Base-by-base conservation (phyloP, 2,888 invertebrate genomes). In the Tholera decimalis region DNA sequence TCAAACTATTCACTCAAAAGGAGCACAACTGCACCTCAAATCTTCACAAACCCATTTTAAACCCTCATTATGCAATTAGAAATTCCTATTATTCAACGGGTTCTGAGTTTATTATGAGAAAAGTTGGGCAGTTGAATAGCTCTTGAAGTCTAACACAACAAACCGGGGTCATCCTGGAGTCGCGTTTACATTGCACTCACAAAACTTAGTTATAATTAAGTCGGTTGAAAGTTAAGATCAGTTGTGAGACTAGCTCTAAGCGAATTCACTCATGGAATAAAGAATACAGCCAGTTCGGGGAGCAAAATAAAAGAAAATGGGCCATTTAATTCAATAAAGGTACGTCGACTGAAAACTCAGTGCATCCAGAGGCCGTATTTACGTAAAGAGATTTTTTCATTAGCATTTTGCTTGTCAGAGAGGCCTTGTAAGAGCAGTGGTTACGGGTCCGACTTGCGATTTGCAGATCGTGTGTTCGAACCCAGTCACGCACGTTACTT, bases 61-160 rank as follows among this genome's bases (percentile, higher is more conserved):
- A 61, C 51, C 43, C 61, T 61, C 56, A 69, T 69, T 61, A 75
- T 39, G 58, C 69, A 68, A 79, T 77, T 79, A 77, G 50, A 77
- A 57, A 75, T 75, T 79, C 57, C 49, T 59, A 61, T 73, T 72
- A 75, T 61, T 61, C 79, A 65, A 47, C 55, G 24, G n/a, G 13
- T 33, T 46, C 68, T 26, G 57, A 66, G 75, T 77, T 72, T 63
- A 67, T 79, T 79, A 80, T 80, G 79, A 80, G 80, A 63, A 80
- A 80, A 80, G 77, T 80, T 80, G 24, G 20, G 50, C 41, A 11
- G 62, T 58, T 77, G 80, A 79, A 70, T 77, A 77, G 79, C 77
- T 79, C 77, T 80, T 75, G 72, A 80, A 63, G 62, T 24, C 75
- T 75, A 79, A 79, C 79, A 69, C 79, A 79, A 79, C n/a, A 79